A percentile compares a stretch with the other conserved stretches of the same genome.
These are phyloP conservation scores for Eupsittula cactorum DNA, from an alignment of 2,113 vertebrate genomes.

Conservation along the genomic window DNA sequence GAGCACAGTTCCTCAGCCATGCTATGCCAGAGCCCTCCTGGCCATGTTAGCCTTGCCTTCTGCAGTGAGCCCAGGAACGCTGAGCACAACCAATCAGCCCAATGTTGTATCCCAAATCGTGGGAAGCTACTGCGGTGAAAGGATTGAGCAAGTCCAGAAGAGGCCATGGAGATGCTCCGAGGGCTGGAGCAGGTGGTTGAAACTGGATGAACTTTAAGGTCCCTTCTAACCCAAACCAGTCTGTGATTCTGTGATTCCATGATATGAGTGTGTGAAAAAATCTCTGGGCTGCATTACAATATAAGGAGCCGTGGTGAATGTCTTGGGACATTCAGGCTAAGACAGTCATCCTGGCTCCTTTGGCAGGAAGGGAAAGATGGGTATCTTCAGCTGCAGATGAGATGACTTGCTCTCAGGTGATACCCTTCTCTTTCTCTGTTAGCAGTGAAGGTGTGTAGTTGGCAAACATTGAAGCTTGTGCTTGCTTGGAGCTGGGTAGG, in stretches of 20 bases:
- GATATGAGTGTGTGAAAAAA: background rate
- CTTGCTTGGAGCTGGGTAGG: background rate
- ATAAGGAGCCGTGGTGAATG: background rate
- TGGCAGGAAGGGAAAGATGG: background rate
- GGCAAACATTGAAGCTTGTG: background rate
- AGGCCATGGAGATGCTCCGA: background rate
- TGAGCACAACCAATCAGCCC: fast-evolving
- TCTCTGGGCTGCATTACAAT: background rate
- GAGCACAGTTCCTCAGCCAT: background rate
- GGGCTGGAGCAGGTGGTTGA: background rate
- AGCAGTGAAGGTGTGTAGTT: background rate
- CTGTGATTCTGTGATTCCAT: background rate
- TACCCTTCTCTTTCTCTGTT: background rate
- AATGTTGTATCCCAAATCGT: fast-evolving
- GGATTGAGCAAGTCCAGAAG: background rate
- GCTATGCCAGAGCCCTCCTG: background rate
- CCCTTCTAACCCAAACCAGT: background rate
- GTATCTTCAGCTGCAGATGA: background rate
- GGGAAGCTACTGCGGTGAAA: fast-evolving
- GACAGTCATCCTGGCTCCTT: background rate
- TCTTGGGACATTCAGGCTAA: background rate
- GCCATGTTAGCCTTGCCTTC: background rate
- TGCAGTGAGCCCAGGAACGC: fast-evolving
- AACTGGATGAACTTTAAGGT: background rate
- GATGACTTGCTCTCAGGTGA: background rate